Percentiles rank a stretch among this genome's conserved stretches.
These are phyloP conservation scores for Glyptemys insculpta DNA, from an alignment of 2,797 vertebrate genomes.

Conservation along the genomic window DNA sequence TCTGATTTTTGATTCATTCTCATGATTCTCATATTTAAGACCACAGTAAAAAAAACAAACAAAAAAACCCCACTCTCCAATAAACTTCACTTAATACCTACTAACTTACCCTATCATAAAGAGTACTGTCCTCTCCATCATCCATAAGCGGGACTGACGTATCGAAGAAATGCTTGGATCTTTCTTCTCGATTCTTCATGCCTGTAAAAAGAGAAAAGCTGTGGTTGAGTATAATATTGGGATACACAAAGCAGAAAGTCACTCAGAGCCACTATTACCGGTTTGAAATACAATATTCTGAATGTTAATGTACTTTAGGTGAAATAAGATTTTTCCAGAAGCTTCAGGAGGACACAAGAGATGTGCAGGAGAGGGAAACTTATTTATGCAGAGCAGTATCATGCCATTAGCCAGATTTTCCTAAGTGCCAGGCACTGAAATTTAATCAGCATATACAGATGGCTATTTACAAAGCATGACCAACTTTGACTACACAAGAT, in stretches of 20 bases:
- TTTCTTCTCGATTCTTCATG: slow-evolving; percentile 98
- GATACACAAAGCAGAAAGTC: background rate
- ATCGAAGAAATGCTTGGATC: slow-evolving; percentile 97
- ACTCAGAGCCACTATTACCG: background rate
- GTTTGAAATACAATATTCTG: background rate
- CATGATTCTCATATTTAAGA: background rate
- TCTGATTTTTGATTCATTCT: background rate
- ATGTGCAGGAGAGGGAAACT: background rate
- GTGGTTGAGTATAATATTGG: background rate
- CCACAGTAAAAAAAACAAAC: background rate
- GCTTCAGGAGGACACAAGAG: background rate
- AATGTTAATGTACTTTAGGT: background rate
- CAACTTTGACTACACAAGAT: background rate
- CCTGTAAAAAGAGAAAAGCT: slow-evolving; percentile 81
- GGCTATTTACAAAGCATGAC: background rate
- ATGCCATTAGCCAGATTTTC: background rate
- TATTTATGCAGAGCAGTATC: background rate
- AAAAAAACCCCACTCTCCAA: fast-evolving
- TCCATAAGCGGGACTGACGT: slow-evolving; percentile 96
- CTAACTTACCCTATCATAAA: slow-evolving; percentile 90
- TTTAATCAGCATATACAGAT: background rate
- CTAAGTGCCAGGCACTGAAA: background rate
- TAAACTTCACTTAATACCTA: background rate
- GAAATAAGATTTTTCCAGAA: background rate
- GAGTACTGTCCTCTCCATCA: slow-evolving; percentile 91